Base-by-base conservation (phyloP, 2,797 vertebrate genomes). In the Anableps anableps region DNA sequence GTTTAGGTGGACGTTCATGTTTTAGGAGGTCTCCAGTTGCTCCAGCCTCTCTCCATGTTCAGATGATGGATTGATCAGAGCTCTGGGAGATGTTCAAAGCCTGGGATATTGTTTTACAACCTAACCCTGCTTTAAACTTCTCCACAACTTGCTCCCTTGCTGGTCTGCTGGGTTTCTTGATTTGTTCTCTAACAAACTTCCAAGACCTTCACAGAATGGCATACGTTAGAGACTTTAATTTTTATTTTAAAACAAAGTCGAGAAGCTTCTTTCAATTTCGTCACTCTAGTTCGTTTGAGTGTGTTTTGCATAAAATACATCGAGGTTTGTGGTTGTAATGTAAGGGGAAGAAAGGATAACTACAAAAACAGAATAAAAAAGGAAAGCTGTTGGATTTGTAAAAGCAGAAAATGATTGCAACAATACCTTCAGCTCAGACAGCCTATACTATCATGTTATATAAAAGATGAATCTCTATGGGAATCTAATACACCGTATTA, bases 381-480 rank as follows among this genome's bases (percentile, higher is more conserved):
- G 38, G 6, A 45, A 45, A 71, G 7, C 41, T 75, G 64, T 50
- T 55, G 70, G 60, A 88, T 80, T 43, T 89, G 80, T 85, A 43
- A 77, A 64, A 76, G 79, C 70, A 83, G 88, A 70, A 81, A 70
- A 77, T 60, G 43, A 78, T 60, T 64, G 75, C 62, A 75, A 23
- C 50, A 70, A 83, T 76, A 78, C n/a, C 58, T 60, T 60, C 29
- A 13, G 72, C 79, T 45, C 77, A 53, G 51, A 73, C 75, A 74
- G 81, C 80, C 78, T 85, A 36, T 87, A 50, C 43, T n/a, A 71
- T 29, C 16, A 85, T 82, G 74, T 87, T 83, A 84, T 83, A 88
- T 85, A 85, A 89, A 74, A 83, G 75, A 88, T 75, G 50, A 86
- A 86, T 89, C 83, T n/a, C 79, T 89, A 82, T 77, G 43, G 51